These are phyloP conservation scores for Tridacna gigas DNA, from an alignment of 2,888 invertebrate species.

Conservation along the genomic window DNA sequence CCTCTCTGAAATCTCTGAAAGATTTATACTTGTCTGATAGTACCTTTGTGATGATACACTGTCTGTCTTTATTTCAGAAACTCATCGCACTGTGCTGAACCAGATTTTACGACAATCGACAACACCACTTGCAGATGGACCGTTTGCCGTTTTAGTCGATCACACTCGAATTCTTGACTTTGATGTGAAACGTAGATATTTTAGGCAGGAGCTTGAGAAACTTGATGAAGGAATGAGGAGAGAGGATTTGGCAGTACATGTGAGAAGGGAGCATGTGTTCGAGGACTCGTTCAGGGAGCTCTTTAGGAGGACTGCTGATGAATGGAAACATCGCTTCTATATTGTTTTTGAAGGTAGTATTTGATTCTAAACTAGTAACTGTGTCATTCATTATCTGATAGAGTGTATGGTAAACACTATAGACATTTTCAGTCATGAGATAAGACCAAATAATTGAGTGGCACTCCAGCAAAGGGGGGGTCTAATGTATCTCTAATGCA, in stretches of 20 bases:
- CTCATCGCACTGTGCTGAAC: constrained; percentile 94
- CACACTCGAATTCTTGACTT: constrained; percentile 95
- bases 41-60: too few relatives aligned
- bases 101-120: constrained; percentile 92
- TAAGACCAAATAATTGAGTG: too few relatives aligned
- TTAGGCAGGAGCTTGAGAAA: constrained; percentile 93
- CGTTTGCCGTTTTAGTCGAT: constrained; percentile 94
- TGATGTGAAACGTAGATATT: constrained; percentile 94
- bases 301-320: constrained; percentile 92
- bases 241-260: constrained; percentile 94
- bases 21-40: too few relatives aligned
- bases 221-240: constrained; percentile 88
- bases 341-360: constrained; percentile 94
- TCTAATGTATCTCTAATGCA: too few relatives aligned
- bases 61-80: constrained; percentile 87
- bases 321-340: constrained; percentile 96
- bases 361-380: too few relatives aligned
- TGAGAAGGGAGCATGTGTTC: constrained; percentile 93
- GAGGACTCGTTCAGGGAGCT: constrained; percentile 95
- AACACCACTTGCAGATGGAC: constrained; percentile 92
- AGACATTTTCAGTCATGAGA: too few relatives aligned
- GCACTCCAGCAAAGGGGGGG: too few relatives aligned
- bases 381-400: too few relatives aligned
- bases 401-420: too few relatives aligned
- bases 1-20: too few relatives aligned